These are phyloP conservation scores for Ischnura elegans DNA, from an alignment of 2,888 invertebrate species.

Conservation along the genomic window DNA sequence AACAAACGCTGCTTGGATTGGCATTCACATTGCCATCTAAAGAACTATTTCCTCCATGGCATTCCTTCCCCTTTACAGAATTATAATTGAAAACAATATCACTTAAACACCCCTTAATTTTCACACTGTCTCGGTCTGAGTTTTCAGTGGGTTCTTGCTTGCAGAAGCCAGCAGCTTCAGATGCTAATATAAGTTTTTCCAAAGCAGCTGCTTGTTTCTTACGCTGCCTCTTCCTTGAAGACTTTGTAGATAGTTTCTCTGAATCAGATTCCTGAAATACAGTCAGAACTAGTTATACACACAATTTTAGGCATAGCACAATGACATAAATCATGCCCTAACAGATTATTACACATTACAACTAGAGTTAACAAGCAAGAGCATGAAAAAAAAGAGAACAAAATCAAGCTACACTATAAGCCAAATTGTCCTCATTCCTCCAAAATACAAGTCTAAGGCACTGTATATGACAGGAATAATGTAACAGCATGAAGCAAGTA, in stretches of 20 bases:
- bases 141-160: neutral
- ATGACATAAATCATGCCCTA: neutral
- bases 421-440: too few relatives aligned
- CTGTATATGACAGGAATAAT: neutral
- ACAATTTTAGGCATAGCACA: neutral
- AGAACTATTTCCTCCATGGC: neutral
- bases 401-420: neutral
- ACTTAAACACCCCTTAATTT: neutral
- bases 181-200: neutral
- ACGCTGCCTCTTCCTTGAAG: constrained; percentile 30
- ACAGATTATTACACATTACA: neutral
- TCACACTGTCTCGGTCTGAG: neutral
- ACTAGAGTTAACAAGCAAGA: neutral
- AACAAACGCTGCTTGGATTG: neutral
- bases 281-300: neutral
- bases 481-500: too few relatives aligned
- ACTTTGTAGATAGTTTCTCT: neutral
- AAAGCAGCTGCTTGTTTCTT: constrained; percentile 40
- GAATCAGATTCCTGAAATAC: neutral
- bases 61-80: neutral
- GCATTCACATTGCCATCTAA: too few relatives aligned
- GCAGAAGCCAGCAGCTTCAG: neutral
- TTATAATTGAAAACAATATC: neutral
- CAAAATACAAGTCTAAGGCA: neutral
- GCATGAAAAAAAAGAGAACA: neutral